Percentiles rank a stretch among this genome's conserved stretches.
Evolutionary conservation across 2,888 invertebrate species (phyloP).

Genomic region (Iselma pallidipennis): DNA sequence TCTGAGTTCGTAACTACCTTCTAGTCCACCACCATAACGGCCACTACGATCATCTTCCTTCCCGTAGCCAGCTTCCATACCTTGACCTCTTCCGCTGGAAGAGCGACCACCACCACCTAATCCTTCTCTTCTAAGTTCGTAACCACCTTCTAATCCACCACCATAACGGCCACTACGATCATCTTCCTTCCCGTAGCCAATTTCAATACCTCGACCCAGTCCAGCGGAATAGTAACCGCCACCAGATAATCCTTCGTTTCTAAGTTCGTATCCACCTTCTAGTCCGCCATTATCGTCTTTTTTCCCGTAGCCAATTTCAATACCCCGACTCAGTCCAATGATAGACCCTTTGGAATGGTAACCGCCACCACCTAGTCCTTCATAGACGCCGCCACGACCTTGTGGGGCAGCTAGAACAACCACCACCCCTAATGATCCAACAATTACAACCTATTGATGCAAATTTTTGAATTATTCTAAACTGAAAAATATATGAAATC

Average conservation of each 20-base stretch:
- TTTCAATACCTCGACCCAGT: neutral
- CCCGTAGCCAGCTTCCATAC: neutral
- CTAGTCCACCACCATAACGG: conserved; percentile 8
- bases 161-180: neutral
- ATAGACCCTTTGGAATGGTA: conserved; percentile 32
- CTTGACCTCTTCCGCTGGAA: neutral
- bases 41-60: neutral
- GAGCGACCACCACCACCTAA: conserved; percentile 5
- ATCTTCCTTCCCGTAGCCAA: conserved; percentile 7
- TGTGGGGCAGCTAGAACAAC: conserved; percentile 20
- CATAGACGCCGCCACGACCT: conserved; percentile 29
- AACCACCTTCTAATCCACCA: conserved; percentile 17
- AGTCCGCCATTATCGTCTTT: conserved; percentile 20
- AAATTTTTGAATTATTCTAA: conserved; percentile 10
- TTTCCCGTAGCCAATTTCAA: conserved; percentile 29
- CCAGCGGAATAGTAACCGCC: conserved; percentile 5
- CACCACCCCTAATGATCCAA: conserved; percentile 22
- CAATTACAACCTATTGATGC: conserved; percentile 17
- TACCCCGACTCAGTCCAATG: conserved; percentile 39
- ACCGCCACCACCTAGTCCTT: conserved; percentile 14
- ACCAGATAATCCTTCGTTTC: conserved; percentile 11
- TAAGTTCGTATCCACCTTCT: conserved; percentile 11
- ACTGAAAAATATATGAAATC: neutral
- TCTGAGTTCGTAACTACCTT: conserved; percentile 19
- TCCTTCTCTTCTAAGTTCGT: conserved; percentile 11